Conservation (phyloP, 2,113 vertebrate genomes). For the Jaculus jaculus region DNA sequence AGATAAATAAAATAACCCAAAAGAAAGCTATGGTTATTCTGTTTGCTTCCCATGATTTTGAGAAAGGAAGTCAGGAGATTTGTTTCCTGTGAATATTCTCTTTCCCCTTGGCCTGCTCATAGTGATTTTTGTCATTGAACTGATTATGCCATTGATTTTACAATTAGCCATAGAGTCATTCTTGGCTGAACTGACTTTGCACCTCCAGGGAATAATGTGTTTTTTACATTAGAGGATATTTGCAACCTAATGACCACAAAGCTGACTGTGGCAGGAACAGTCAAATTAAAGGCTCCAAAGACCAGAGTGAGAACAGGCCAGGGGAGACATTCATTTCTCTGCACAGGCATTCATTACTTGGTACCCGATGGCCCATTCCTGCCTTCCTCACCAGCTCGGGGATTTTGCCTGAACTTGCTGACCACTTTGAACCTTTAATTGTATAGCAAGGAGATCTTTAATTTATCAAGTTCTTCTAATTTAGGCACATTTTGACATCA, state of each 20-base stretch:
- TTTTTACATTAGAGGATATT: slow-evolving; percentile 17
- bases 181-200: neutral
- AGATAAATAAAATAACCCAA: too few relatives aligned
- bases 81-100: neutral
- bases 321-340: too few relatives aligned
- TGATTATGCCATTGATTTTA: slow-evolving; percentile 25
- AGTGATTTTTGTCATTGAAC: slow-evolving; percentile 22
- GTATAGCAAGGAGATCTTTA: neutral
- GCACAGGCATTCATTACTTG: neutral
- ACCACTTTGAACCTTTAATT: neutral
- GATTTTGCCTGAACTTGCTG: neutral
- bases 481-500: neutral
- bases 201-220: neutral
- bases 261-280: neutral
- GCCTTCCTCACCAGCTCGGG: neutral
- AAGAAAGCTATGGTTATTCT: neutral
- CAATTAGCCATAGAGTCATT: neutral
- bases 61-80: slow-evolving; percentile 20
- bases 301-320: neutral
- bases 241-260: neutral
- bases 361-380: neutral
- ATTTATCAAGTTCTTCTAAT: neutral
- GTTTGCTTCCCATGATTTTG: neutral
- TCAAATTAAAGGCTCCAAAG: neutral
- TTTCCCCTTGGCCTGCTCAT: neutral